Conservation (phyloP, 2,113 vertebrate species). For the Malaclemys terrapin region DNA sequence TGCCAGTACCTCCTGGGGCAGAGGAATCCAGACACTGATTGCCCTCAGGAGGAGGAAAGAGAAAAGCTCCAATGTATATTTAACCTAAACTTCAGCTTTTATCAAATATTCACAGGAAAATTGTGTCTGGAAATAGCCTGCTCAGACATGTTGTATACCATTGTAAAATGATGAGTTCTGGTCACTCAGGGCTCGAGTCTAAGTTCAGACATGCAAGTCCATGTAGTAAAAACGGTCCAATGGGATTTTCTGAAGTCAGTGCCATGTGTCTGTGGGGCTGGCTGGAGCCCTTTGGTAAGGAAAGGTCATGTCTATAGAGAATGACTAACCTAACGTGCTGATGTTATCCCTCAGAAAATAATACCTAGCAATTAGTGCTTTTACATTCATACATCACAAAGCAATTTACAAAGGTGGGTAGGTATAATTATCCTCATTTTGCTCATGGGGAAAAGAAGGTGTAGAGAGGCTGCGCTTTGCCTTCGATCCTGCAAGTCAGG, state of each 20-base stretch:
- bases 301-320: constrained; percentile 27
- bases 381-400: constrained; percentile 36
- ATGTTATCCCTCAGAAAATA: not conserved
- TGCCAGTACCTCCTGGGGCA: constrained; percentile 44
- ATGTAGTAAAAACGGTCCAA: not conserved
- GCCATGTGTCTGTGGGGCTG: not conserved
- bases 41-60: constrained; percentile 32
- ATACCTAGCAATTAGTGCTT: constrained; percentile 28
- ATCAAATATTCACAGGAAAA: constrained; percentile 12
- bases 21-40: constrained; percentile 36
- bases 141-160: not conserved
- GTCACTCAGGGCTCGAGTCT: not conserved
- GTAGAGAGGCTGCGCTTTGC: not conserved
- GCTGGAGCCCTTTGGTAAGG: not conserved
- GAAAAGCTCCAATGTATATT: constrained; percentile 33
- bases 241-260: not conserved
- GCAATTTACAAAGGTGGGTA: constrained; percentile 28
- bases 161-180: not conserved
- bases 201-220: constrained; percentile 16
- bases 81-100: constrained; percentile 44
- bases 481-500: not conserved
- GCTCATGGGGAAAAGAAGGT: not conserved
- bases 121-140: not conserved
- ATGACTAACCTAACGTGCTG: not conserved
- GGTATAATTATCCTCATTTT: constrained; percentile 17